These are phyloP conservation scores for Pristionchus exspectatus DNA, from an alignment of 2,888 invertebrate genomes.

Conservation along the genomic window DNA sequence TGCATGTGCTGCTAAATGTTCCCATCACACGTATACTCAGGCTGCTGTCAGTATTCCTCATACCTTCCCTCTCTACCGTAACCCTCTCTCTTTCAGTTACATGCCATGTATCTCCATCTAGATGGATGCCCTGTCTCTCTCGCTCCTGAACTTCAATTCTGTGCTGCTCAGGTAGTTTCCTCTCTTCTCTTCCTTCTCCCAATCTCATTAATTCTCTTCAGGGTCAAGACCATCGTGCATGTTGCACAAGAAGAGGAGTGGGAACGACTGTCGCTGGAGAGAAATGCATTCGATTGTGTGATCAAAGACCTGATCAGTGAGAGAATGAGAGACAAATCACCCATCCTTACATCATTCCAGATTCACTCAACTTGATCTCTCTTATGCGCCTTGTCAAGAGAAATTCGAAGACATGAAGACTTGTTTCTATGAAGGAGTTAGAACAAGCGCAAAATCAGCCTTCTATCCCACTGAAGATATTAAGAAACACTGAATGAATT, in stretches of 20 bases:
- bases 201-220: background rate
- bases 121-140: constrained; percentile 48
- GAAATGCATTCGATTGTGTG: constrained; percentile 50
- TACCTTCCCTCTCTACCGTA: background rate
- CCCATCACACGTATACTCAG: constrained; percentile 53
- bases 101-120: constrained; percentile 55
- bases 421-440: constrained; percentile 54
- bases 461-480: constrained; percentile 4
- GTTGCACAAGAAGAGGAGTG: constrained; percentile 50
- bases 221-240: constrained; percentile 51
- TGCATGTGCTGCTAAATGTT: constrained; percentile 50
- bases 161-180: constrained; percentile 35
- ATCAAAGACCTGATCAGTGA: constrained; percentile 53
- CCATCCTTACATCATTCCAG: background rate
- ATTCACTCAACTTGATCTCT: constrained; percentile 54
- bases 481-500: constrained; percentile 18
- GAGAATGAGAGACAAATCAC: background rate
- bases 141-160: constrained; percentile 54
- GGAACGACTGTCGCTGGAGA: constrained; percentile 45
- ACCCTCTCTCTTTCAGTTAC: constrained; percentile 16
- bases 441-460: background rate
- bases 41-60: constrained; percentile 3
- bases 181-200: background rate
- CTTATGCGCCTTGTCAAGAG: constrained; percentile 53
- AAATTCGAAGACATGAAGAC: constrained; percentile 54